These are phyloP conservation scores for Leptinotarsa juncta DNA, from an alignment of 2,888 invertebrate species.

Conservation along the genomic window DNA sequence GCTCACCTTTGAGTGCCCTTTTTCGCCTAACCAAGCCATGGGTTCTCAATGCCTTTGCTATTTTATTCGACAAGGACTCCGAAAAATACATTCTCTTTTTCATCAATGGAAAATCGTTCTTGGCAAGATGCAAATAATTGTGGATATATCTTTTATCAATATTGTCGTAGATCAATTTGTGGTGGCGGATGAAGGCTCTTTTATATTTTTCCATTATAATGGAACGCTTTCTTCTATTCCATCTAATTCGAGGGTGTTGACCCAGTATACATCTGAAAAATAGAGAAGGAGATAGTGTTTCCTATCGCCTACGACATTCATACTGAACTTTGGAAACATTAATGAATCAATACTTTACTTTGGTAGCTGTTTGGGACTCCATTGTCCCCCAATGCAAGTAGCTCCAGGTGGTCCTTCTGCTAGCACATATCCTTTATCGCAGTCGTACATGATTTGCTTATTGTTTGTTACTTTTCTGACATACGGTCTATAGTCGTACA, in stretches of 20 bases:
- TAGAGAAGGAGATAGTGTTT: not conserved
- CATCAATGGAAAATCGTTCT: conserved; percentile 12
- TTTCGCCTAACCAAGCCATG: conserved; percentile 38
- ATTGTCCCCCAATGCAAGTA: conserved; percentile 93
- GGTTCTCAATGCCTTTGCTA: conserved; percentile 25
- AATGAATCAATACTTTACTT: conserved; percentile 66
- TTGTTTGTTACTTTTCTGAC: conserved; percentile 91
- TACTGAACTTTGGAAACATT: not conserved
- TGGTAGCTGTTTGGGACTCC: conserved; percentile 91
- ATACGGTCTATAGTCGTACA: conserved; percentile 94
- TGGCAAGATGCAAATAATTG: conserved; percentile 60
- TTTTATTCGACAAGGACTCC: conserved; percentile 31
- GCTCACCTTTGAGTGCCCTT: conserved; percentile 55
- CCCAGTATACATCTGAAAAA: conserved; percentile 78
- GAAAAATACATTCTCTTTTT: conserved; percentile 9
- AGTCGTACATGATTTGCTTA: conserved; percentile 96
- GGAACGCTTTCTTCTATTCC: conserved; percentile 79
- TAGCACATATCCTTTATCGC: conserved; percentile 89
- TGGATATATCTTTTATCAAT: conserved; percentile 55
- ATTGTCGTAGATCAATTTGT: conserved; percentile 51
- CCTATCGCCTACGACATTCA: not conserved
- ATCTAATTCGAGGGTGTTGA: conserved; percentile 87
- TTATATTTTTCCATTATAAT: conserved; percentile 63
- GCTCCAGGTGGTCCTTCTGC: conserved; percentile 92
- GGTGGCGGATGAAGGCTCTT: conserved; percentile 56